Evolutionary conservation across 2,888 invertebrate species (phyloP).

Genomic region (Dendrolimus houi): DNA sequence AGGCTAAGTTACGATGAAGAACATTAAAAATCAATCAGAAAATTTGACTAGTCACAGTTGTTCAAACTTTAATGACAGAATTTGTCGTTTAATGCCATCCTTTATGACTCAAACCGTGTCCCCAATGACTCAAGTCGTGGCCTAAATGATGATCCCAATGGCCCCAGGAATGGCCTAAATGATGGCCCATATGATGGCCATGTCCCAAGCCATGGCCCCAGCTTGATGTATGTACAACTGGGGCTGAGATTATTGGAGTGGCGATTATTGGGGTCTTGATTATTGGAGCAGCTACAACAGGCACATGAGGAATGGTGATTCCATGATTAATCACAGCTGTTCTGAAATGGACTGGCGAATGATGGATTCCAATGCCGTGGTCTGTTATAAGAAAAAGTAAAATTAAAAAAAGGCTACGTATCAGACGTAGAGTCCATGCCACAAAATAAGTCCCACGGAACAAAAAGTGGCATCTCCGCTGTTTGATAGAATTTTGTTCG

Average conservation of each 20-base stretch:
- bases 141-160: slow-evolving; percentile 7
- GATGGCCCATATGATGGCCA: not conserved
- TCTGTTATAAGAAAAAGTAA: not conserved
- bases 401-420: not conserved
- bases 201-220: not conserved
- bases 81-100: slow-evolving; percentile 8
- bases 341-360: not conserved
- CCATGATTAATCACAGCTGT: slow-evolving; percentile 37
- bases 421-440: no score
- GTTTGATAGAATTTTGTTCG: no score
- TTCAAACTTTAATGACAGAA: not conserved
- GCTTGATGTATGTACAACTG: not conserved
- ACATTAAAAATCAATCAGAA: not conserved
- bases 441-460: no score
- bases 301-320: slow-evolving; percentile 28
- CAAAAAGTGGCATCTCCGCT: no score
- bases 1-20: no score
- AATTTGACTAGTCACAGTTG: not conserved
- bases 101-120: slow-evolving; percentile 10
- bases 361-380: slow-evolving; percentile 1
- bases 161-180: slow-evolving; percentile 1
- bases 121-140: slow-evolving; percentile 4
- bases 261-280: slow-evolving; percentile 22
- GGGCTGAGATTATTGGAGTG: slow-evolving; percentile 16
- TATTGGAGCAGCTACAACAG: slow-evolving; percentile 14